phyloP scores from a whole-genome alignment of 2,113 vertebrate species.

The Vanacampus margaritifer region DNA sequence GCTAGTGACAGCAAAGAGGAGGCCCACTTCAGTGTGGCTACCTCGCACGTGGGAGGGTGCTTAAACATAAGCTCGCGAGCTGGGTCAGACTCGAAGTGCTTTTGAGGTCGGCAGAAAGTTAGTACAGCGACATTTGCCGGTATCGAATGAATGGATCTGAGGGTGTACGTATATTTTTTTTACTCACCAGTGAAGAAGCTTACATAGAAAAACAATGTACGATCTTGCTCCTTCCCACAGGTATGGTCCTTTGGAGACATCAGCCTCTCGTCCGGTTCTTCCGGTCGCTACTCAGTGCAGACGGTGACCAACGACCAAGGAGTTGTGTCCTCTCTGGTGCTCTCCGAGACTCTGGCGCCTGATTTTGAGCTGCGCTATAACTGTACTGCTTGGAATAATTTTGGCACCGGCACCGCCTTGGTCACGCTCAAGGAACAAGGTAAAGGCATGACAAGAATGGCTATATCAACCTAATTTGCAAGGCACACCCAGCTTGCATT shows the following conservation, averaged over 20 bases:
- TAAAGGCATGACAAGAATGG: slow-evolving; percentile 37
- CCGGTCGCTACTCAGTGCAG: slow-evolving; percentile 84
- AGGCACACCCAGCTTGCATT: too few relatives aligned
- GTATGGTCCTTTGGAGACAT: slow-evolving; percentile 86
- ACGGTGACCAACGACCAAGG: slow-evolving; percentile 71
- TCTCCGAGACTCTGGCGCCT: slow-evolving; percentile 77
- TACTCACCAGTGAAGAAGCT: not conserved
- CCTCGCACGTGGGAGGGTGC: slow-evolving; percentile 58
- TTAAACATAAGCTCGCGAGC: slow-evolving; percentile 62
- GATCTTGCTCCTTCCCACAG: slow-evolving; percentile 55
- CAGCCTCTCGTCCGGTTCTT: slow-evolving; percentile 75
- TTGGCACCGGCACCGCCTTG: slow-evolving; percentile 75
- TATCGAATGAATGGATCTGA: slow-evolving; percentile 24
- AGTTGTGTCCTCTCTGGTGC: slow-evolving; percentile 80
- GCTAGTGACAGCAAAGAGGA: slow-evolving; percentile 37
- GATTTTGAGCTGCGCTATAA: slow-evolving; percentile 84
- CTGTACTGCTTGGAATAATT: slow-evolving; percentile 86
- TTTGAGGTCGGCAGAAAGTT: slow-evolving; percentile 40
- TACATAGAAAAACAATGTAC: slow-evolving; percentile 8
- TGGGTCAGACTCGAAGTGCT: slow-evolving; percentile 30
- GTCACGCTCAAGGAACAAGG: slow-evolving; percentile 82
- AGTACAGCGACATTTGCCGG: slow-evolving; percentile 18
- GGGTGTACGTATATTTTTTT: slow-evolving; percentile 26
- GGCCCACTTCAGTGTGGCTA: slow-evolving; percentile 50
- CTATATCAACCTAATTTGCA: not conserved